Conservation (phyloP, 2,113 vertebrate genomes). For the Catagonus wagneri region DNA sequence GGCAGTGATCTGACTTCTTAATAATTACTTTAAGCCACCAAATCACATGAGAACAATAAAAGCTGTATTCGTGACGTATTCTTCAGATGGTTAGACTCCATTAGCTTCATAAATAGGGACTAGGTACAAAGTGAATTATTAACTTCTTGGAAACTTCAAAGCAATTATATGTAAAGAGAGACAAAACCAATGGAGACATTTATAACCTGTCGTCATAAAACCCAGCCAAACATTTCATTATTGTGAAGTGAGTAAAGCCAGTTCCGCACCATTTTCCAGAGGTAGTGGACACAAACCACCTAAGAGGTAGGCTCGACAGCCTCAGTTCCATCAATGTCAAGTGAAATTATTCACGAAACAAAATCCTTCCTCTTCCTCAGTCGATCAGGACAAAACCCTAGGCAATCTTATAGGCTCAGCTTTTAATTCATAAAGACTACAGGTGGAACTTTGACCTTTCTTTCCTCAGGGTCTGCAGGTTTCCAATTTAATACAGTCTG, state of each 20-base stretch:
- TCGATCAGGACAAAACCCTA: constrained; percentile 12
- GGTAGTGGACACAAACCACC: constrained; percentile 39
- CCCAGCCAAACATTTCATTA: neutral
- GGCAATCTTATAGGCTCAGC: neutral
- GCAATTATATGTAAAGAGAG: constrained; percentile 57
- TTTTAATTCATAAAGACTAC: neutral
- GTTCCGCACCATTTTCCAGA: constrained; percentile 52
- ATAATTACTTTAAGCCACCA: neutral
- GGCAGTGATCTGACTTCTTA: neutral
- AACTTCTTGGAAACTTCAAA: constrained; percentile 72
- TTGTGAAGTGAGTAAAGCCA: neutral
- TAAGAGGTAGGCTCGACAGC: neutral
- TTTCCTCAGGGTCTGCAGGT: neutral
- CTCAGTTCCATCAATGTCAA: neutral
- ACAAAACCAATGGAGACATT: constrained; percentile 27
- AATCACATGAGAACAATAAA: constrained; percentile 21
- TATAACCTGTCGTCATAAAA: neutral
- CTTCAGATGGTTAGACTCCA: neutral
- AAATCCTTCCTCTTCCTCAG: neutral
- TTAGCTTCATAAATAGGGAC: constrained; percentile 42
- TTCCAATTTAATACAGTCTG: neutral
- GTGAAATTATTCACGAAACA: constrained; percentile 6
- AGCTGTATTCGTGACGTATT: neutral
- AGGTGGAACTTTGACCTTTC: neutral
- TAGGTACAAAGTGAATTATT: constrained; percentile 70